phyloP scores from a whole-genome alignment of 2,113 vertebrate genomes.

The Callithrix jacchus region DNA sequence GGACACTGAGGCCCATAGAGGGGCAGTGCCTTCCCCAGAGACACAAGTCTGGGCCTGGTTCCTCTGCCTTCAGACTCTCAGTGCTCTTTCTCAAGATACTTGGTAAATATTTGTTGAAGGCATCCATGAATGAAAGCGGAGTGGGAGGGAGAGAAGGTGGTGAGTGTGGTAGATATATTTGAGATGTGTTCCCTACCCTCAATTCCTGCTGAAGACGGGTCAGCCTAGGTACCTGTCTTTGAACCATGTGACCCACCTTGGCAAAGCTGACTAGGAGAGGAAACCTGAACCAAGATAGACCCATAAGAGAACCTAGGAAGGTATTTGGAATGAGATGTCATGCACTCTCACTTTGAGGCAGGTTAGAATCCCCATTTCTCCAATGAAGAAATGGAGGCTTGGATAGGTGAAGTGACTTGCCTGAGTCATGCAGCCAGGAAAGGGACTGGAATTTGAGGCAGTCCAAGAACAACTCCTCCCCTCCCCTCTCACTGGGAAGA shows the following conservation, averaged over 20 bases:
- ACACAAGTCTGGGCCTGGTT: neutral
- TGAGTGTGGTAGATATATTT: neutral
- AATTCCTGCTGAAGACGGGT: neutral
- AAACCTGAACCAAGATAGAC: neutral
- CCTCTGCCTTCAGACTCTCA: neutral
- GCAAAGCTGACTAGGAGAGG: neutral
- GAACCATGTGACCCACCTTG: neutral
- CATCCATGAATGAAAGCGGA: neutral
- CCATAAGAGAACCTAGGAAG: neutral
- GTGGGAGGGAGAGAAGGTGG: neutral
- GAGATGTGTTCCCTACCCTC: neutral
- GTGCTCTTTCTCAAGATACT: neutral
- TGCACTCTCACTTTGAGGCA: neutral
- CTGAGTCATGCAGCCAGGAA: neutral
- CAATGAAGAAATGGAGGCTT: neutral
- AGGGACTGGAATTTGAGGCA: neutral
- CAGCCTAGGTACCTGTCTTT: neutral
- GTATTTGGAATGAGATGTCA: neutral
- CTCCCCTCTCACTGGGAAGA: neutral
- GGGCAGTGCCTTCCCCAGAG: neutral
- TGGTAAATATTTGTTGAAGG: neutral
- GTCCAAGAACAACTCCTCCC: neutral
- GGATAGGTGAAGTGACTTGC: neutral
- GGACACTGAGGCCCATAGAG: neutral
- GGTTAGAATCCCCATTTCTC: neutral